Evolutionary conservation across 2,113 vertebrate species (phyloP).

Genomic region (Colinus virginianus): DNA sequence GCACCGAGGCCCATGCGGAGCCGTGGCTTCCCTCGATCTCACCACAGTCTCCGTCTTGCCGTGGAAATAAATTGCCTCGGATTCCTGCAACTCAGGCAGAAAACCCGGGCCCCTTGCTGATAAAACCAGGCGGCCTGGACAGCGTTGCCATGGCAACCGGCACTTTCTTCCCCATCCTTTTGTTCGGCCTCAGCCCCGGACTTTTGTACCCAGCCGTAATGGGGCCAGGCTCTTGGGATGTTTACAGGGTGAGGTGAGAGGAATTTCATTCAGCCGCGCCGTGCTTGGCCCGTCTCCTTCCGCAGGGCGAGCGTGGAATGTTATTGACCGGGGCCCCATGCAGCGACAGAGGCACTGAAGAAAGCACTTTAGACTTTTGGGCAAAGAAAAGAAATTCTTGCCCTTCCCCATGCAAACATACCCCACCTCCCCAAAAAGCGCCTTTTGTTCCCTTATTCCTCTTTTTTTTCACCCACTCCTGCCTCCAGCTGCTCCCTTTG

Average conservation of each 20-base stretch:
- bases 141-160: conserved; percentile 81
- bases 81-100: conserved; percentile 79
- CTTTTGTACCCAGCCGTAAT: conserved; percentile 82
- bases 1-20: neutral
- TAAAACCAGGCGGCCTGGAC: conserved; percentile 77
- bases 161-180: conserved; percentile 82
- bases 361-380: conserved; percentile 64
- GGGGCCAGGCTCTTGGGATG: conserved; percentile 72
- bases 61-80: conserved; percentile 76
- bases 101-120: conserved; percentile 80
- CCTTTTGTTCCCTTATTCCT: conserved; percentile 62
- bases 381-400: conserved; percentile 68
- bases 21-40: neutral
- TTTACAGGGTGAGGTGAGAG: conserved; percentile 72
- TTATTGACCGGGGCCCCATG: conserved; percentile 71
- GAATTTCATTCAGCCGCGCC: conserved; percentile 65
- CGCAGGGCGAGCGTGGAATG: conserved; percentile 59
- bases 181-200: conserved; percentile 79
- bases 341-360: conserved; percentile 52
- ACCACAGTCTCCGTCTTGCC: conserved; percentile 52
- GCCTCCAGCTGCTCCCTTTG: conserved; percentile 40
- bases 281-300: conserved; percentile 70
- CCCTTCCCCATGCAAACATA: conserved; percentile 56
- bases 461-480: conserved; percentile 47
- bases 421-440: neutral